Evolutionary conservation across 2,797 vertebrate genomes (phyloP), one percentile per base, ranked within the genome.

Genomic region (Manis crassicaudata): DNA sequence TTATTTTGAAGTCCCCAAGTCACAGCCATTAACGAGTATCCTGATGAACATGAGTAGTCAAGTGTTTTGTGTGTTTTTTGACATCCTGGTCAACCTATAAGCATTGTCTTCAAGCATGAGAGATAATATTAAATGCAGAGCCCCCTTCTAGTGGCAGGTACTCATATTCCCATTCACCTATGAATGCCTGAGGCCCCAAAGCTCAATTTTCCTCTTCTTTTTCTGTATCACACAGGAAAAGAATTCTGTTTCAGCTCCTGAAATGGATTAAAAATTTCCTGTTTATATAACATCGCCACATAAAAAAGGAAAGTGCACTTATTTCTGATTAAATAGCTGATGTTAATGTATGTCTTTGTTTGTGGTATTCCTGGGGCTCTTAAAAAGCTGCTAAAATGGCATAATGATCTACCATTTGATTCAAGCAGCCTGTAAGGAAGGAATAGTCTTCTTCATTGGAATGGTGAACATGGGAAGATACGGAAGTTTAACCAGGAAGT

Each of bases 321-420:
- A 90, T 84, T 95, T 94, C 35, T 79, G 43, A 83, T 76, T 86
- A 91, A 93, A 82, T 89, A 91, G 72, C 29, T 58, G 43, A 92
- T 54, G 8, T 35, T 68, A 87, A 86, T n/a, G 9, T 72, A 43
- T 37, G 2, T 23, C 43, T 68, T 70, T 84, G 18, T 20, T 72
- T 95, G 58, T 85, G 60, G 56, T 80, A 70, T 94, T 54, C 29
- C 27, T 43, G 1, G 20, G 76, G 32, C 72, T 92, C 52, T 82
- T 73, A 73, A 67, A 93, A 81, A 87, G 63, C 37, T 81, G 13
- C 7, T 88, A 82, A 91, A 83, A 92, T 80, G 32, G 12, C 17
- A 83, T 32, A 76, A 80, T 67, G 11, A 83, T 80, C 85, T 43
- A 81, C 40, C 37, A 8, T 54, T 88, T 91, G 43, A 60, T 72